phyloP scores from a whole-genome alignment of 2,113 vertebrate species.

The Ceyx cyanopectus region DNA sequence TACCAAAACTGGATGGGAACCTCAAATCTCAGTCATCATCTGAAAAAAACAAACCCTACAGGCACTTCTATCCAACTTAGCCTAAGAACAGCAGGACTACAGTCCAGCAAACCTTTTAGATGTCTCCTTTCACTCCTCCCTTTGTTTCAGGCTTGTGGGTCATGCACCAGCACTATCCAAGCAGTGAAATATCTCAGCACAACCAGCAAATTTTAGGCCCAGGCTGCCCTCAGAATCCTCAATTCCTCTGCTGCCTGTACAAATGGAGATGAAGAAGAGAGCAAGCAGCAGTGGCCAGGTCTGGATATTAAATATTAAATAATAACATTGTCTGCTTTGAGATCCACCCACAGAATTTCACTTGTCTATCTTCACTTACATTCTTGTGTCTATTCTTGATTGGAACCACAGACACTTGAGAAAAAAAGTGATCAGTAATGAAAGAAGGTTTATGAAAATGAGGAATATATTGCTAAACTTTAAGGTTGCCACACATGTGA shows the following conservation, averaged over 20 bases:
- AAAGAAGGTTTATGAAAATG: not conserved
- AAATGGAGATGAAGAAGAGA: not conserved
- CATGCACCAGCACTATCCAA: not conserved
- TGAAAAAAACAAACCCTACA: not conserved
- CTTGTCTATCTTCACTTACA: not conserved
- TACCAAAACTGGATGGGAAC: not conserved
- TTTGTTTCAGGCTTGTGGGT: not conserved
- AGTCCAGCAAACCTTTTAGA: not conserved
- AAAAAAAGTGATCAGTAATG: not conserved
- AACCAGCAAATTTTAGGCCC: not conserved
- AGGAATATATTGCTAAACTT: not conserved
- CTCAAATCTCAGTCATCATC: not conserved
- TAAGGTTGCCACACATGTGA: not conserved
- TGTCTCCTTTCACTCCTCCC: not conserved
- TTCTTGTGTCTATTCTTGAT: not conserved
- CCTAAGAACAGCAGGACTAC: not conserved
- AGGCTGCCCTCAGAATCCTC: not conserved
- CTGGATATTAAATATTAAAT: not conserved
- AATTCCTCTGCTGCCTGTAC: not conserved
- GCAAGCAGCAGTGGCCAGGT: not conserved
- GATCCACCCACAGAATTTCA: not conserved
- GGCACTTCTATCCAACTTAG: not conserved
- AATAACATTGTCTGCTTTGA: not conserved
- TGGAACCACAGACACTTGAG: not conserved
- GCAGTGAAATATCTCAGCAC: not conserved